These are phyloP conservation scores for Chrysocyon brachyurus DNA, from an alignment of 2,797 vertebrate genomes.

Conservation along the genomic window DNA sequence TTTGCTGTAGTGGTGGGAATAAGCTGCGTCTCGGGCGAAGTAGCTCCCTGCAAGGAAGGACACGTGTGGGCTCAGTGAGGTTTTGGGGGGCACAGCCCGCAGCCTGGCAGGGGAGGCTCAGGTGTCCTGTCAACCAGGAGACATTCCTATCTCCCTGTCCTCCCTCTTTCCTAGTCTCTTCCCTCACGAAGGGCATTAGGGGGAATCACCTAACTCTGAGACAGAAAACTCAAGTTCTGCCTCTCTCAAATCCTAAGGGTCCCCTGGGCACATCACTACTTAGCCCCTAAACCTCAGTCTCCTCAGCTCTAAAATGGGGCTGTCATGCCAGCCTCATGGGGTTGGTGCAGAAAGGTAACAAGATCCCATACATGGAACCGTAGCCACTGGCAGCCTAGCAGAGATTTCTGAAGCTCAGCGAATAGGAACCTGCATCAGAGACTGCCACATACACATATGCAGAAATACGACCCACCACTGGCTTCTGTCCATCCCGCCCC, in stretches of 20 bases:
- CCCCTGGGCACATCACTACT: background rate
- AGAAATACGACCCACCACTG: background rate
- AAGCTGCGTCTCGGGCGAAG: slow-evolving; percentile 95
- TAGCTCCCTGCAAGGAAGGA: slow-evolving; percentile 94
- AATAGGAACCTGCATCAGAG: background rate
- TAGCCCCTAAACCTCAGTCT: background rate
- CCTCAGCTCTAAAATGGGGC: background rate
- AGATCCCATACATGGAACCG: background rate
- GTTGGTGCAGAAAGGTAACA: background rate
- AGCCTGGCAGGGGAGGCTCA: rapidly evolving
- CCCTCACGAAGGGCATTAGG: background rate
- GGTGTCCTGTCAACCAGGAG: background rate
- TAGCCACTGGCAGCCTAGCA: background rate
- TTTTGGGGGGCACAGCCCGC: rapidly evolving
- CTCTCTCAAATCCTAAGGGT: background rate
- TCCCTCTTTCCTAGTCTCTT: background rate
- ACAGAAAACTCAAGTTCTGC: background rate
- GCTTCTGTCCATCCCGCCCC: background rate
- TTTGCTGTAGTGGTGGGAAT: slow-evolving; percentile 93
- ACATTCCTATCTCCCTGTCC: background rate
- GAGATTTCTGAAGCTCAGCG: background rate
- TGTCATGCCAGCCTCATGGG: background rate
- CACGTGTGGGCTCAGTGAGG: background rate
- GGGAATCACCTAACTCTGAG: background rate
- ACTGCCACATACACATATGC: background rate